Evolutionary conservation across 1,140 invertebrate genomes (phyloP), one percentile per base, ranked within the genome.

Genomic region (Megathymus violae): DNA sequence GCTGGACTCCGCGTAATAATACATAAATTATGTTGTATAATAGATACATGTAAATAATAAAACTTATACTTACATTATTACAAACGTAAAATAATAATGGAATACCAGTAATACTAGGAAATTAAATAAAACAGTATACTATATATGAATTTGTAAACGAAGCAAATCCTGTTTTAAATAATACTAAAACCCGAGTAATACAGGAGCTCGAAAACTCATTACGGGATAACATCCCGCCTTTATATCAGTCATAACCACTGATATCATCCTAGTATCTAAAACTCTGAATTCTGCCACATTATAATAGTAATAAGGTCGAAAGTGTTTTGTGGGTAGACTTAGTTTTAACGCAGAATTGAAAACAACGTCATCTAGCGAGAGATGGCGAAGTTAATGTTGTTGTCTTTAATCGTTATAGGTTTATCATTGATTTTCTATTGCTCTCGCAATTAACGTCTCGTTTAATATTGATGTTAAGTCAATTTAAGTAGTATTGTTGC

Each of bases 401-500:
- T 54, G 50, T 54, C 14, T 54, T 52, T 41, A 36, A 41, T n/a
- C 50, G 50, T 54, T 54, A 54, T 54, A 36, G n/a, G 14, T 54
- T 25, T 54, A 38, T 54, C 36, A 41, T 52, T 52, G 50, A 52
- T 41, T 52, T 38, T 40, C 11, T 52, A 52, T 52, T 52, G 50
- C 13, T 40, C 10, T 41, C n/a, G 13, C 25, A 25, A 14, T 48
- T 4, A 48, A 48, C 5, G 27, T 47, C 10, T 19, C 43, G 19
- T 25, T 46, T 11, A 46, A n/a, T n/a, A n/a, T n/a, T n/a, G n/a
- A n/a, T n/a, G n/a, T n/a, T n/a, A n/a, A n/a, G n/a, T n/a, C n/a
- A n/a, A n/a, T n/a, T n/a, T n/a, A n/a, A n/a, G n/a, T n/a, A n/a
- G n/a, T n/a, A n/a, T n/a, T n/a, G n/a, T n/a, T n/a, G n/a, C n/a